phyloP scores from a whole-genome alignment of 2,797 vertebrate genomes.

The Myiotriccus ornatus region DNA sequence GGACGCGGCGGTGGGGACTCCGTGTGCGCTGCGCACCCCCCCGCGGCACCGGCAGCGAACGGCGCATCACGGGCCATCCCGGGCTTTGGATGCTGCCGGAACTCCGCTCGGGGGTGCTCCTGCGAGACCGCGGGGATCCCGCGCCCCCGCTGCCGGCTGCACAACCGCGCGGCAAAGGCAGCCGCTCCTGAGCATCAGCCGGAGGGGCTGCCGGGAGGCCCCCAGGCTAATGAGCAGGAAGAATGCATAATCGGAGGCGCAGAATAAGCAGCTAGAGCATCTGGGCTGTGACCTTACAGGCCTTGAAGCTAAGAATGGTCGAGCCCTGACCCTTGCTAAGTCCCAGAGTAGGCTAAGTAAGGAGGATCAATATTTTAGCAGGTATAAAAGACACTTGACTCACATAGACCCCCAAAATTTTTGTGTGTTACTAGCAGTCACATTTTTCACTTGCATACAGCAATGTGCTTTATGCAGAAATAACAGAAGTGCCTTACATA shows the following conservation, averaged over 20 bases:
- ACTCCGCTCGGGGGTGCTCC: not conserved
- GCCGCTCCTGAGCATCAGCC: not conserved
- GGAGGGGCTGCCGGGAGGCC: not conserved
- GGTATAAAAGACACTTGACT: not conserved
- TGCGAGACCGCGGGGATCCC: not conserved
- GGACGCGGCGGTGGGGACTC: not conserved
- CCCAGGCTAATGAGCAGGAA: not conserved
- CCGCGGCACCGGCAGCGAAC: not conserved
- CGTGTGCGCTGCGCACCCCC: not conserved
- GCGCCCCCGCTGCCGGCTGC: not conserved
- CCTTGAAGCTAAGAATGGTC: not conserved
- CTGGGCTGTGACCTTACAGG: not conserved
- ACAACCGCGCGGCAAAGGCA: not conserved
- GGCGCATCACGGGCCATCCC: not conserved
- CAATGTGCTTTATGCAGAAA: not conserved
- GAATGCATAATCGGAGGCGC: not conserved
- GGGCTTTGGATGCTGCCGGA: not conserved
- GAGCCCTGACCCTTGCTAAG: not conserved
- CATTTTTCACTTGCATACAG: not conserved
- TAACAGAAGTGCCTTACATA: not conserved
- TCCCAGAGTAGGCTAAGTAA: not conserved
- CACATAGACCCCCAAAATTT: rapidly evolving
- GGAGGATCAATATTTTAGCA: not conserved
- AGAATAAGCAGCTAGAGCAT: not conserved
- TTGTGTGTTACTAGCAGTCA: not conserved